Evolutionary conservation across 2,797 vertebrate genomes (phyloP), one percentile per base, ranked within the genome.

Genomic region (Tangara arthus): DNA sequence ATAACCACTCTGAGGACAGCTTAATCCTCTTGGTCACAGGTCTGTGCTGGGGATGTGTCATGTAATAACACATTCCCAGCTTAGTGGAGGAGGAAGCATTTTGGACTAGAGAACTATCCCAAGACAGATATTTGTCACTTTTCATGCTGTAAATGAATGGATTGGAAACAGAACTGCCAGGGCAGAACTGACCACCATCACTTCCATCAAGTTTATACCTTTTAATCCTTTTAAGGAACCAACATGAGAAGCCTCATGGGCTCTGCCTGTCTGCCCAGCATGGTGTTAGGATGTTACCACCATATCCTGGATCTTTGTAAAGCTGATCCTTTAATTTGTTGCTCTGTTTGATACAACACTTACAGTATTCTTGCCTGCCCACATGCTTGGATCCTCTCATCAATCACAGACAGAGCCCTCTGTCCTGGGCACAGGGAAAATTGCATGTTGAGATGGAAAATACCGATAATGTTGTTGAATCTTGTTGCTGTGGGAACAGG

Each of bases 401-500:
- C 5, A 4, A 37, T 72, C 76, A 87, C 42, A 39, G 70, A 60
- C 42, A 22, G 70, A 64, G 75, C 55, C 78, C 77, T 91, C 55
- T 19, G 6, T 89, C 79, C 76, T 4, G 7, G 82, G 71, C 77
- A 88, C 64, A 90, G 26, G 68, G 94, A 81, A 96, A 96, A 87
- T 44, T 81, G 77, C 82, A 89, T 83, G 91, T 94, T 89, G 2
- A 2, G 71, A 89, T 92, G 94, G 95, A 96, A 97, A 97, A 94
- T 95, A 68, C 55, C 44, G 47, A 87, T 70, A 83, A 73, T 83
- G 88, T 63, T 95, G 89, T 89, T 86, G 80, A 70, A 75, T 76
- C 93, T 92, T 87, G 95, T 97, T 97, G 91, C 96, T 68, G 0
- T 37, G 89, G 96, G 46, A 96, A 94, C 55, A 1, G 65, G 72